Conservation (phyloP, 2,797 vertebrate species). For the Sitta carolinensis region DNA sequence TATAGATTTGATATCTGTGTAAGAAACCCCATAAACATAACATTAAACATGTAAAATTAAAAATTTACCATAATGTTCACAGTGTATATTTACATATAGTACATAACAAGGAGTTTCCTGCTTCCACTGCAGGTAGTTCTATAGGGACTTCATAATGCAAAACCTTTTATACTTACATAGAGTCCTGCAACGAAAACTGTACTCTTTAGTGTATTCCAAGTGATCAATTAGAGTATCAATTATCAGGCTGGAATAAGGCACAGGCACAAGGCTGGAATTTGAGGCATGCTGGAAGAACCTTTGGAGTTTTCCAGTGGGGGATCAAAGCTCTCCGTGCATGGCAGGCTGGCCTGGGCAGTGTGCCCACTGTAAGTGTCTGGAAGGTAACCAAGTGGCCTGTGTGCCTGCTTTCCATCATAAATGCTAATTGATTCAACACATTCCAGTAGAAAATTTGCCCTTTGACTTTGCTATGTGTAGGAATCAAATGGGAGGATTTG, state of each 20-base stretch:
- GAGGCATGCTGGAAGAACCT: neutral
- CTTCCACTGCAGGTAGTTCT: neutral
- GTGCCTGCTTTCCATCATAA: constrained; percentile 4
- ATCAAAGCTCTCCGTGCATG: neutral
- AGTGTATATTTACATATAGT: no score
- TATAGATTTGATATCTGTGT: neutral
- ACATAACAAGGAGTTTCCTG: neutral
- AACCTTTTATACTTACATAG: neutral
- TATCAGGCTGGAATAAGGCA: neutral
- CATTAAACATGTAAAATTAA: neutral
- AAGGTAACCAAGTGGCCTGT: neutral
- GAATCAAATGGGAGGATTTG: constrained; percentile 1
- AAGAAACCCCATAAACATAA: neutral
- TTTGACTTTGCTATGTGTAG: neutral
- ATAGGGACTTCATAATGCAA: neutral
- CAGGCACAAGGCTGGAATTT: neutral
- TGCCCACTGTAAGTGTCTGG: neutral
- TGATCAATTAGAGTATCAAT: neutral
- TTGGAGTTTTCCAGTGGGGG: neutral
- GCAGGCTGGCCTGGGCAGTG: neutral
- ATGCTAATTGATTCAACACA: constrained; percentile 1
- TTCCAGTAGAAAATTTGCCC: neutral
- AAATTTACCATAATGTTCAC: neutral
- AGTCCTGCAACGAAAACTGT: neutral
- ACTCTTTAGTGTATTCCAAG: neutral